phyloP scores from a whole-genome alignment of 2,888 invertebrate species.

The Drosophila falleni region DNA sequence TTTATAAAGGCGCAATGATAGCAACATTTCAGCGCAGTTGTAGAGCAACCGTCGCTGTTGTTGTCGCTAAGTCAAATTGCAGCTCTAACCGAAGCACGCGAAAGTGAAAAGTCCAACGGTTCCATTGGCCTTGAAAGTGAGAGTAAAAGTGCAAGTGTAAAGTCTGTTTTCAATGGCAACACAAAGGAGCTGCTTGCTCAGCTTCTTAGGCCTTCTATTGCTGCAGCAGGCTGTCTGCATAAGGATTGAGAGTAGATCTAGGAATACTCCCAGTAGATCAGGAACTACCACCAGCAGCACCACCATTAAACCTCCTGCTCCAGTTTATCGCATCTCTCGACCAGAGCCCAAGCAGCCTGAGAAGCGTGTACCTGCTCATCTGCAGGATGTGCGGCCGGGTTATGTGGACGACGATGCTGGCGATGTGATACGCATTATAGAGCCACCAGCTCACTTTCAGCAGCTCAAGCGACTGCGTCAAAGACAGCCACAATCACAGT shows the following conservation, averaged over 20 bases:
- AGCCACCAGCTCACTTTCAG: slow-evolving; percentile 81
- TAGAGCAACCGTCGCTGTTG: slow-evolving; percentile 54
- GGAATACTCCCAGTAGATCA: neutral
- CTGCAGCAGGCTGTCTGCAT: slow-evolving; percentile 27
- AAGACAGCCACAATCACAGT: slow-evolving; percentile 28
- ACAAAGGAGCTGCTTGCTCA: slow-evolving; percentile 15
- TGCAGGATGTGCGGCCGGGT: slow-evolving; percentile 76
- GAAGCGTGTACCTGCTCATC: slow-evolving; percentile 68
- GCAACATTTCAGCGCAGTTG: slow-evolving; percentile 63
- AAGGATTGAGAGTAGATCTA: slow-evolving; percentile 42
- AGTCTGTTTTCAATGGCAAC: slow-evolving; percentile 11
- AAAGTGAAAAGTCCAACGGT: slow-evolving; percentile 66
- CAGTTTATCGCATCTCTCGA: slow-evolving; percentile 67
- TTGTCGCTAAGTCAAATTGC: slow-evolving; percentile 15
- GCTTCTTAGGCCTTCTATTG: slow-evolving; percentile 20
- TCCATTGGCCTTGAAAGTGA: slow-evolving; percentile 66
- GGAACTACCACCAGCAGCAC: slow-evolving; percentile 4
- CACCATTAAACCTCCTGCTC: neutral
- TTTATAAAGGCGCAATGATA: slow-evolving; percentile 75
- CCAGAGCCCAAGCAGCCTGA: slow-evolving; percentile 62
- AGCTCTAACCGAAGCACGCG: slow-evolving; percentile 29
- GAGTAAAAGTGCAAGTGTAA: slow-evolving; percentile 61
- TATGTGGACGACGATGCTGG: slow-evolving; percentile 74
- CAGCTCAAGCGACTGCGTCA: slow-evolving; percentile 69
- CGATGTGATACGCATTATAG: slow-evolving; percentile 83